Evolutionary conservation across 2,797 vertebrate genomes (phyloP).

Genomic region (Chaunax sp.): DNA sequence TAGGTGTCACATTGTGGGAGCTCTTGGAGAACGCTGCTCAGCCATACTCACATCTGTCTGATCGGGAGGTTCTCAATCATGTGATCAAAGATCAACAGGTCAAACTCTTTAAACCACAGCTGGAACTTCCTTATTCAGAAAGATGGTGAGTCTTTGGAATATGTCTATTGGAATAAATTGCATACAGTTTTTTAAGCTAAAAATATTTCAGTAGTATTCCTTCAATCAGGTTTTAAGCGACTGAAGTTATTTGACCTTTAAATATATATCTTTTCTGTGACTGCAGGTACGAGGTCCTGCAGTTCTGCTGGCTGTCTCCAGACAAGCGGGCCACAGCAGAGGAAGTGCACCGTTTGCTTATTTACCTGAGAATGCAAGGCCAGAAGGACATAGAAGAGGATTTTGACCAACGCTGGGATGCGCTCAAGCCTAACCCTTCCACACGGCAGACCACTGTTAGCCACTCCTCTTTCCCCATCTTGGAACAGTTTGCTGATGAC

Average conservation of each 20-base stretch:
- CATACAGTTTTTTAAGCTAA: not conserved
- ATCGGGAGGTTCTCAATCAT: slow-evolving; percentile 93
- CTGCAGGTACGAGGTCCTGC: slow-evolving; percentile 94
- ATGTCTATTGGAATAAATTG: not conserved
- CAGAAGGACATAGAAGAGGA: slow-evolving; percentile 93
- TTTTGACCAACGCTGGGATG: slow-evolving; percentile 96
- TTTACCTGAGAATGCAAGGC: slow-evolving; percentile 97
- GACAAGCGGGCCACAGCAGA: slow-evolving; percentile 95
- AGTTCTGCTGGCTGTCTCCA: slow-evolving; percentile 96
- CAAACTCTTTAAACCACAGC: slow-evolving; percentile 91
- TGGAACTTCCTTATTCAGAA: slow-evolving; percentile 95
- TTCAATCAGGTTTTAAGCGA: not conserved
- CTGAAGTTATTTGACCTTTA: not conserved
- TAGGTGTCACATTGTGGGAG: slow-evolving; percentile 96
- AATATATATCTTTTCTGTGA: slow-evolving; percentile 14
- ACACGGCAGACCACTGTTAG: slow-evolving; percentile 85
- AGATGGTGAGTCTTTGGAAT: slow-evolving; percentile 87
- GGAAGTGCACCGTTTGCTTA: slow-evolving; percentile 94
- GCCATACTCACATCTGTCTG: slow-evolving; percentile 92
- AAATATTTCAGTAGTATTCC: too few relatives aligned
- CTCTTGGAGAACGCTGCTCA: slow-evolving; percentile 86
- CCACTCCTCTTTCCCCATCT: slow-evolving; percentile 93
- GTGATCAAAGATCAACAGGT: slow-evolving; percentile 95
- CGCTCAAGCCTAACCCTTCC: slow-evolving; percentile 91
- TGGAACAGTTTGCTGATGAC: slow-evolving; percentile 92